Evolutionary conservation across 1,140 invertebrate species (phyloP).

Genomic region (Stegodyphus dumicola): DNA sequence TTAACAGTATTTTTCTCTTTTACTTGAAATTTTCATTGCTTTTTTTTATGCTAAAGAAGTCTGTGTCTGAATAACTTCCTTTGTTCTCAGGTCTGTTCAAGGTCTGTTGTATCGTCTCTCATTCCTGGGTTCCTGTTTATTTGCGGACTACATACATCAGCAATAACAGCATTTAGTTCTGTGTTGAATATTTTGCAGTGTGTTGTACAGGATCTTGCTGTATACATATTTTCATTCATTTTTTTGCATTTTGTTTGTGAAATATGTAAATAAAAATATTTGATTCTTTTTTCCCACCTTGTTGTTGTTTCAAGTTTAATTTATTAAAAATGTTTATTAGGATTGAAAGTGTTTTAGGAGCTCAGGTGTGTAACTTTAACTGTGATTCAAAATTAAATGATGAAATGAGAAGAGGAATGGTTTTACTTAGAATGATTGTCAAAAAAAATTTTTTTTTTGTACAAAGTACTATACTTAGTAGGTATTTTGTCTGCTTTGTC

Average conservation of each 20-base stretch:
- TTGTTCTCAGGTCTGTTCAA: slow-evolving; percentile 13
- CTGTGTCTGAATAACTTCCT: slow-evolving; percentile 22
- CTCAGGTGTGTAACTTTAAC: too few species aligned
- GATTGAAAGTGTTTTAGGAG: too few species aligned
- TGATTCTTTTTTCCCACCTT: not conserved
- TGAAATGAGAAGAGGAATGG: too few species aligned
- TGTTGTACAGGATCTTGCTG: slow-evolving; percentile 15
- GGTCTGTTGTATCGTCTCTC: slow-evolving; percentile 11
- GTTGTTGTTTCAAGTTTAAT: too few species aligned
- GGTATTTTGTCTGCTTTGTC: too few species aligned
- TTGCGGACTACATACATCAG: not conserved
- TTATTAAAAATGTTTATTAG: too few species aligned
- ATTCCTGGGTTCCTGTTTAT: slow-evolving; percentile 31
- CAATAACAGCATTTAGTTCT: slow-evolving; percentile 4
- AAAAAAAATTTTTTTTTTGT: too few species aligned
- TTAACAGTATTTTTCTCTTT: slow-evolving; percentile 26
- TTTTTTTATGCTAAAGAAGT: slow-evolving; percentile 6
- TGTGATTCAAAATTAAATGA: too few species aligned
- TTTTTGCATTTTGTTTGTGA: slow-evolving; percentile 48
- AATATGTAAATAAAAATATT: slow-evolving; percentile 28
- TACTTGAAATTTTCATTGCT: slow-evolving; percentile 18
- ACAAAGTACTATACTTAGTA: too few species aligned
- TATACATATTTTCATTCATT: slow-evolving; percentile 42
- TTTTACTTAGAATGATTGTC: too few species aligned
- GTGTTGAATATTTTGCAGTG: slow-evolving; percentile 5